These are phyloP conservation scores for Agrotis ipsilon DNA, from an alignment of 2,888 invertebrate genomes.

Conservation along the genomic window DNA sequence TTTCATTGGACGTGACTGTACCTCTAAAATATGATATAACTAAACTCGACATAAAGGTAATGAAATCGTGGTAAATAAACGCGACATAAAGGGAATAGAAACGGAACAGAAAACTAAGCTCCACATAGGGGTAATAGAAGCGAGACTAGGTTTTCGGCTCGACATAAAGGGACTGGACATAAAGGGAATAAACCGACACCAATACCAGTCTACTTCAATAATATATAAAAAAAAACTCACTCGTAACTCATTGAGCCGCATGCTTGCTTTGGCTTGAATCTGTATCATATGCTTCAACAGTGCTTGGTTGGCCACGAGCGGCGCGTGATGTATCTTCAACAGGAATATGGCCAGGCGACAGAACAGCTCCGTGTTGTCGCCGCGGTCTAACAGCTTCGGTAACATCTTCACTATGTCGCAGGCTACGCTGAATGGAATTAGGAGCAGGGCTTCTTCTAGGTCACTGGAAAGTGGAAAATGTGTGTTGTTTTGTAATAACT, in stretches of 20 bases:
- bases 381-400: conserved; percentile 92
- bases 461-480: conserved; percentile 92
- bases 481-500: not conserved
- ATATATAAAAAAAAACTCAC: conserved; percentile 82
- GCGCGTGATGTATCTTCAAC: conserved; percentile 94
- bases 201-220: not conserved
- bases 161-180: too few species aligned
- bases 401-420: conserved; percentile 94
- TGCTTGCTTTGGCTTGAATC: conserved; percentile 91
- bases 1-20: too few species aligned
- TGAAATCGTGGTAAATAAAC: too few species aligned
- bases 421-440: conserved; percentile 96
- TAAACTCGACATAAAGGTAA: too few species aligned
- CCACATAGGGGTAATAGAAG: too few species aligned
- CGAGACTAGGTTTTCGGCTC: too few species aligned
- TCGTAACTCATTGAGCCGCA: conserved; percentile 91
- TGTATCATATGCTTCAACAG: conserved; percentile 93
- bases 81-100: too few species aligned
- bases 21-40: too few species aligned
- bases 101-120: too few species aligned
- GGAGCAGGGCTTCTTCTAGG: conserved; percentile 96
- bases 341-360: conserved; percentile 95
- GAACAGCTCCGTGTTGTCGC: conserved; percentile 94
- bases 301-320: conserved; percentile 94
- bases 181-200: too few species aligned